phyloP scores from a whole-genome alignment of 2,888 invertebrate genomes.

The Chrysodeixis includens region DNA sequence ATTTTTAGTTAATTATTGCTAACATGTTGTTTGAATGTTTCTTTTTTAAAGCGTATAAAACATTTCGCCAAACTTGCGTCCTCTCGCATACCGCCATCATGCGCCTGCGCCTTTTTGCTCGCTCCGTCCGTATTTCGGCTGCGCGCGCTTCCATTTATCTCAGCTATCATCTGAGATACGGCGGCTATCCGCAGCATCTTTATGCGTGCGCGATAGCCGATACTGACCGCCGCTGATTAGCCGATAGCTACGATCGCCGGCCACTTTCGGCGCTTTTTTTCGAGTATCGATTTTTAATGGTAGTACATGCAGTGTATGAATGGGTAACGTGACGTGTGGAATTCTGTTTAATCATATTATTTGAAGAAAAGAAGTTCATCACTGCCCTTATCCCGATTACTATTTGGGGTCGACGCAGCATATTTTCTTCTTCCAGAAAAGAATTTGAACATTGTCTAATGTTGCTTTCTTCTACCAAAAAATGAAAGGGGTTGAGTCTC shows the following conservation, averaged over 20 bases:
- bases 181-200: constrained; percentile 80
- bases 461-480: no score
- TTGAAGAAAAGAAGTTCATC: no score
- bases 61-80: background rate
- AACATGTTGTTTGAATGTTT: no score
- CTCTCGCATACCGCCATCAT: constrained; percentile 65
- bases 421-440: no score
- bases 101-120: constrained; percentile 81
- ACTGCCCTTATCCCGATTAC: no score
- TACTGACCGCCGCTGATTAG: constrained; percentile 75
- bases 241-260: constrained; percentile 70
- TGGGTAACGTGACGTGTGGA: background rate
- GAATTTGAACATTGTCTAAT: no score
- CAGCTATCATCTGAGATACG: constrained; percentile 84
- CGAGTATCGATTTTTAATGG: constrained; percentile 29
- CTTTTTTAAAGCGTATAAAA: background rate
- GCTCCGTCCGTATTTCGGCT: constrained; percentile 84
- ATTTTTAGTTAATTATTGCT: no score
- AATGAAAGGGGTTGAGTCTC: no score
- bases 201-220: constrained; percentile 78
- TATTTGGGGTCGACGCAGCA: no score
- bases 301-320: background rate
- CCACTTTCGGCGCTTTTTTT: constrained; percentile 53
- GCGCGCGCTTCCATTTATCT: constrained; percentile 84
- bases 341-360: no score